phyloP scores from a whole-genome alignment of 2,888 invertebrate genomes.

The Leucoptera coffeella region DNA sequence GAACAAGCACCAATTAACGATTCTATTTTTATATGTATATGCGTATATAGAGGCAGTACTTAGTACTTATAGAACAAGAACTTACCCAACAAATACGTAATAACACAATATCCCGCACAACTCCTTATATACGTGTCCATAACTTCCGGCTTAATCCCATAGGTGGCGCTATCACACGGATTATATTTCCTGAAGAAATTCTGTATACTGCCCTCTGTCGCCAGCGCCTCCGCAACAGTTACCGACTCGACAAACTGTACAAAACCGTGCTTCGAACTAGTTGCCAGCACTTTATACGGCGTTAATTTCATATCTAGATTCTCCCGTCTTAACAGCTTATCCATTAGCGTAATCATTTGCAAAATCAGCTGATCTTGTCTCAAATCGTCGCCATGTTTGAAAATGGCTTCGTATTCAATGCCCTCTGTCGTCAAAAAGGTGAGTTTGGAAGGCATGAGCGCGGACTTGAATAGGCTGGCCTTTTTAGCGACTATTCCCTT shows the following conservation, averaged over 20 bases:
- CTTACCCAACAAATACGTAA: conserved; percentile 84
- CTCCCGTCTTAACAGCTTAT: conserved; percentile 86
- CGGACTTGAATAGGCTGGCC: conserved; percentile 92
- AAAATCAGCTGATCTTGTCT: conserved; percentile 95
- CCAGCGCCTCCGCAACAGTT: conserved; percentile 87
- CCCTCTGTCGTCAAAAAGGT: conserved; percentile 80
- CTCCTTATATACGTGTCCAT: conserved; percentile 97
- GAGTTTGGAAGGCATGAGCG: conserved; percentile 88
- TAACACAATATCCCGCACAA: conserved; percentile 97
- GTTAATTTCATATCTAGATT: conserved; percentile 95
- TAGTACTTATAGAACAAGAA: conserved; percentile 5
- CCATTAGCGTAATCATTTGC: conserved; percentile 98
- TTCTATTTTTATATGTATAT: too few relatives aligned
- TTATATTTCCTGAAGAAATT: conserved; percentile 89
- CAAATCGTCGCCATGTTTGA: conserved; percentile 96
- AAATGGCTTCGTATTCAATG: conserved; percentile 88
- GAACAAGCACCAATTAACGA: too few relatives aligned
- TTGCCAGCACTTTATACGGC: conserved; percentile 91
- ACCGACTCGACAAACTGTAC: conserved; percentile 92
- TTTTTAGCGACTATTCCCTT: conserved; percentile 84
- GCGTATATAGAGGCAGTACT: too few relatives aligned
- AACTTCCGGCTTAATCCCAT: conserved; percentile 86
- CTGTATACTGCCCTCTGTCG: conserved; percentile 82
- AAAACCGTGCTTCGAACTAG: conserved; percentile 93
- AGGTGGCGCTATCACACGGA: conserved; percentile 81